Evolutionary conservation across 2,797 vertebrate species (phyloP).

Genomic region (Mareca strepera): DNA sequence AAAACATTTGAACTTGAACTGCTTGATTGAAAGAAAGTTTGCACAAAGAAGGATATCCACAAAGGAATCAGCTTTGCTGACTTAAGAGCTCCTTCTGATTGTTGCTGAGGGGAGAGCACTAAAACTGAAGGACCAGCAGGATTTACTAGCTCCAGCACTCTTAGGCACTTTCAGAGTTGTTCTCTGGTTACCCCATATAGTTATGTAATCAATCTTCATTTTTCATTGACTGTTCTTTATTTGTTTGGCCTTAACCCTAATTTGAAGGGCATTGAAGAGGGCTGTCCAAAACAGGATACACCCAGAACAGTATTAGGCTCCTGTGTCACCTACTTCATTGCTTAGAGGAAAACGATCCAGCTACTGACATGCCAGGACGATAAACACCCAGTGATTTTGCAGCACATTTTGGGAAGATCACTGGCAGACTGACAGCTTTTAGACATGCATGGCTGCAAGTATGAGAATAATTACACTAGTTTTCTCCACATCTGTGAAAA

Average conservation of each 20-base stretch:
- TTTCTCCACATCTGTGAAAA: not conserved
- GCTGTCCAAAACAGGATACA: not conserved
- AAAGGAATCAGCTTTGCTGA: not conserved
- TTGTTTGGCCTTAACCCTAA: not conserved
- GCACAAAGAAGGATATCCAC: not conserved
- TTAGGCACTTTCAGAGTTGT: not conserved
- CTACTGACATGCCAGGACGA: not conserved
- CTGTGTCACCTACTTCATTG: not conserved
- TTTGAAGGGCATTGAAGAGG: not conserved
- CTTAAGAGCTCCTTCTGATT: not conserved
- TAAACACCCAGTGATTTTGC: not conserved
- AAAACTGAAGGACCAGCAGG: not conserved
- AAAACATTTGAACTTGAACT: not conserved
- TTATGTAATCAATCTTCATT: not conserved
- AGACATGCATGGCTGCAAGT: not conserved
- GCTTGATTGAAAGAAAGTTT: not conserved
- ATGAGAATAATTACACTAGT: not conserved
- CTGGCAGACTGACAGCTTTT: not conserved
- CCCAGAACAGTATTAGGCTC: not conserved
- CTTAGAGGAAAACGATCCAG: not conserved
- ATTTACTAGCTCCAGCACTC: not conserved
- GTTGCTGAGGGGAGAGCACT: not conserved
- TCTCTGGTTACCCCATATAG: not conserved
- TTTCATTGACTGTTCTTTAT: not conserved
- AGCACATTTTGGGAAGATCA: not conserved